Conservation (phyloP, 1,140 invertebrate species). For the Hetaerina americana region DNA sequence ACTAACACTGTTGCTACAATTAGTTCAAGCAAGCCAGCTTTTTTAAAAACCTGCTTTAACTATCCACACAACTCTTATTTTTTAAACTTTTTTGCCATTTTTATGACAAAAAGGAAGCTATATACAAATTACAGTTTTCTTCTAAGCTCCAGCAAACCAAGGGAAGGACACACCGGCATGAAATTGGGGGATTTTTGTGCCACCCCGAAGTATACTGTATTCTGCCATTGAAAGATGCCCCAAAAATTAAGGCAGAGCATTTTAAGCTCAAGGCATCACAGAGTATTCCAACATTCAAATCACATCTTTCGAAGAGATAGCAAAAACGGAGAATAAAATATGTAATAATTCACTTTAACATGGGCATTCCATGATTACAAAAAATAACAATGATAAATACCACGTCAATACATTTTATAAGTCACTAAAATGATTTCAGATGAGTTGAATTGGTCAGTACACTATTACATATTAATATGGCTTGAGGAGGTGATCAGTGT, state of each 20-base stretch:
- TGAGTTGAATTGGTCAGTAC: neutral
- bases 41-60: neutral
- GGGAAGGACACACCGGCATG: neutral
- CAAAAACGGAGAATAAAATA: too few species aligned
- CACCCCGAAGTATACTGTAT: neutral
- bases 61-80: neutral
- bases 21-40: neutral
- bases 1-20: neutral
- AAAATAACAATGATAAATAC: neutral
- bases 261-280: too few species aligned
- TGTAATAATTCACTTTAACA: too few species aligned
- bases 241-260: too few species aligned
- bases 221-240: too few species aligned
- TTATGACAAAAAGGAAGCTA: neutral
- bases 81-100: conserved; percentile 1
- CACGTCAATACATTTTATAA: neutral
- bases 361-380: neutral
- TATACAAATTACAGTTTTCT: conserved; percentile 1
- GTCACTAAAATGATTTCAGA: neutral
- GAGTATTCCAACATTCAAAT: too few species aligned
- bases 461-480: neutral
- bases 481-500: too few species aligned
- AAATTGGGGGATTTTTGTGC: neutral
- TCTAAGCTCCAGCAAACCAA: neutral
- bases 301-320: too few species aligned